Base-by-base conservation (phyloP, 2,797 vertebrate species). In the Numenius phaeopus region DNA sequence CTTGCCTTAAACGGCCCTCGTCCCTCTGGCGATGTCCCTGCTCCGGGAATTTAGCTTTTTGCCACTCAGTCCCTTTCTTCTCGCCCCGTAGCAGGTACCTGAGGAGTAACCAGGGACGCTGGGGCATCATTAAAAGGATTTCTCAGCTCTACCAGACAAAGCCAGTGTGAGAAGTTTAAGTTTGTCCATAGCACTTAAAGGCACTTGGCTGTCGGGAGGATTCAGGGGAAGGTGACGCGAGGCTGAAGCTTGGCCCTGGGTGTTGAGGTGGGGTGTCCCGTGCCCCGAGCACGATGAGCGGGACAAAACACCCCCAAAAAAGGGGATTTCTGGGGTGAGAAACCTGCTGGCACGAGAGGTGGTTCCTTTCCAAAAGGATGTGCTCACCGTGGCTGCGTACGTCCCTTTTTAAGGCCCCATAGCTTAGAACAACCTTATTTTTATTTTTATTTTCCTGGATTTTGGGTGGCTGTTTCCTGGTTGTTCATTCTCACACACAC, bases 81-180 rank as follows among this genome's bases (percentile, higher is more conserved):
- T 46, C 37, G 1, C 22, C 54, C 79, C 8, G 21, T 2, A 37
- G 11, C 85, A 58, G 83, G 61, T 46, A 6, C 59, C 30, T 24
- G 81, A 54, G 66, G 58, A 44, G 20, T 4, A 20, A 57, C 20
- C 0, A 4, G 58, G n/a, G 49, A 16, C 0, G 0, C 27, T 2
- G 16, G 9, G 37, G 39, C 2, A 10, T 5, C n/a, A 2, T 5
- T 15, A 8, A 30, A 30, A 88, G 27, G 73, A 24, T 76, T 87
- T 40, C 42, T 46, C 39, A 61, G 73, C 73, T 84, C 57, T 18
- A 7, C 49, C 26, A 42, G 40, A 6, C 57, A 75, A 32, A 90
- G 40, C 27, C 62, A 59, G 17, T 0, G 0, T 18, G 54, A 37
- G 17, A 30, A 32, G n/a, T 21, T 2, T 2, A 5, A 17, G 7